These are phyloP conservation scores for Lycia hirtaria DNA, from an alignment of 2,888 invertebrate genomes.

Conservation along the genomic window DNA sequence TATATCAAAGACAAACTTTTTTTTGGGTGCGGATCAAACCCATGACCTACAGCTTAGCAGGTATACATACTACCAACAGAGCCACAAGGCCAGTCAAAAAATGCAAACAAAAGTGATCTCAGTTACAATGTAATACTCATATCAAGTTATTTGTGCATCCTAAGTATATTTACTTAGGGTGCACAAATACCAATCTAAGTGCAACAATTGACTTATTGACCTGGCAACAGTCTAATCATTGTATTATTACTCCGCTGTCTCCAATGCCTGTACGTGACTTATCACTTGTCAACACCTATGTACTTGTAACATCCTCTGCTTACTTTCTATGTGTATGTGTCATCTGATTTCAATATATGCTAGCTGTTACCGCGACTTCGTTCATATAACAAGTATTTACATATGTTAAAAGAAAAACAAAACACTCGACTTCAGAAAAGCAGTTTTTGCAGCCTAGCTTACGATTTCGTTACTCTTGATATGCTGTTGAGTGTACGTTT, in stretches of 20 bases:
- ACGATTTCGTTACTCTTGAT: too few relatives aligned
- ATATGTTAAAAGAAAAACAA: neutral
- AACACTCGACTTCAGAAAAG: too few relatives aligned
- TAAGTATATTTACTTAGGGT: too few relatives aligned
- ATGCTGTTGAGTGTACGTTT: too few relatives aligned
- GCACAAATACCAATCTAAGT: constrained; percentile 48
- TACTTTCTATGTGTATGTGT: constrained; percentile 24
- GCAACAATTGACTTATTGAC: constrained; percentile 73
- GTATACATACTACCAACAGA: too few relatives aligned
- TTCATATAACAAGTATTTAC: neutral
- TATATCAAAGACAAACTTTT: too few relatives aligned
- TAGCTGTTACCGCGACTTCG: too few relatives aligned
- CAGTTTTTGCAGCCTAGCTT: too few relatives aligned
- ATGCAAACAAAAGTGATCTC: constrained; percentile 9
- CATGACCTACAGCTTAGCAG: too few relatives aligned
- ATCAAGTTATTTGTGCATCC: constrained; percentile 38
- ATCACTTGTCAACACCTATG: constrained; percentile 47
- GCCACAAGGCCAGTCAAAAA: too few relatives aligned
- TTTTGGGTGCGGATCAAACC: too few relatives aligned
- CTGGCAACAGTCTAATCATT: constrained; percentile 61
- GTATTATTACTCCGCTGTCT: constrained; percentile 52
- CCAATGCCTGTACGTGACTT: constrained; percentile 60
- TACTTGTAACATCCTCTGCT: constrained; percentile 34
- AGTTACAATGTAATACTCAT: constrained; percentile 35
- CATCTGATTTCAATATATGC: neutral